phyloP scores from a whole-genome alignment of 1,140 invertebrate genomes.

The Stegodyphus dumicola region DNA sequence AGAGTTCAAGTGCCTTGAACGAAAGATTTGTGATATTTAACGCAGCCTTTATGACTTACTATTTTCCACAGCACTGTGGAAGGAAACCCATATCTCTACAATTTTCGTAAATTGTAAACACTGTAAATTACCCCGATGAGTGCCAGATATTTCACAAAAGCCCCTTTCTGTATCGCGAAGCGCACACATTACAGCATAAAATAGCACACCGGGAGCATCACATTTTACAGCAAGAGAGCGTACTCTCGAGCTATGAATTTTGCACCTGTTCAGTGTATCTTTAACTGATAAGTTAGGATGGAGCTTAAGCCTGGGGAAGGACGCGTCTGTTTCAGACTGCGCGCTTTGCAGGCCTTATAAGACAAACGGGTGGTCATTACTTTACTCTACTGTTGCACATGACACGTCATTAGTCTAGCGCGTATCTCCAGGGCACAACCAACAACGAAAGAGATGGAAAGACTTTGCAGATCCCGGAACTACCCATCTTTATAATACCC shows the following conservation, averaged over 20 bases:
- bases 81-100: no score
- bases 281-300: conserved; percentile 35
- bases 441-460: conserved; percentile 36
- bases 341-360: conserved; percentile 29
- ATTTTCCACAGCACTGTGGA: no score
- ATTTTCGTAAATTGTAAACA: not conserved
- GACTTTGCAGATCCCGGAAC: conserved; percentile 11
- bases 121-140: not conserved
- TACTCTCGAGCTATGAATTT: not conserved
- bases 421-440: conserved; percentile 50
- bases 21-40: no score
- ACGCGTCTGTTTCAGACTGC: conserved; percentile 8
- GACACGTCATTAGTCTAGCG: conserved; percentile 52
- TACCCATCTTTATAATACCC: not conserved
- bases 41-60: no score
- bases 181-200: conserved; percentile 25
- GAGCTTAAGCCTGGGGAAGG: conserved; percentile 16
- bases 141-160: not conserved
- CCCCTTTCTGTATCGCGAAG: no score
- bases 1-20: no score
- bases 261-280: conserved; percentile 45
- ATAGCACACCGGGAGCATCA: conserved; percentile 13
- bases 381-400: conserved; percentile 50
- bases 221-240: conserved; percentile 6
- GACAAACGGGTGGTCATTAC: conserved; percentile 52